A percentile compares a stretch with the other conserved stretches of the same genome.
Conservation (phyloP, 2,797 vertebrate species). For the Oceanodroma leucorhoa region DNA sequence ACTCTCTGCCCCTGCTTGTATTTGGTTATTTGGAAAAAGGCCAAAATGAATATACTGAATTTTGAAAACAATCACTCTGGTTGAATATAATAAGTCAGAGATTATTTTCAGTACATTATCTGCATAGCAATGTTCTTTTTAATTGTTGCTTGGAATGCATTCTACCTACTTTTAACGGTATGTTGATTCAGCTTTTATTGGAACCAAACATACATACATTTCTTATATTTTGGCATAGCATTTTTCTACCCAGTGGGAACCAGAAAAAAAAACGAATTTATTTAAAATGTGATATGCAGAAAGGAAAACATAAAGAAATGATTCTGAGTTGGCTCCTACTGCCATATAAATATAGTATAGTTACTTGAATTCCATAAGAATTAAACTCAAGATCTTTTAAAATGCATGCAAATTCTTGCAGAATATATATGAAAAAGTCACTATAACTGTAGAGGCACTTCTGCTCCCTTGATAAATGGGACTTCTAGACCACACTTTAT, state of each 20-base stretch:
- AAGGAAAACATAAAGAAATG: constrained; percentile 58
- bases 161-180: neutral
- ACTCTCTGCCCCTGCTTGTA: neutral
- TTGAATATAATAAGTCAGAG: neutral
- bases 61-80: constrained; percentile 4
- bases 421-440: constrained; percentile 82
- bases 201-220: neutral
- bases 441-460: constrained; percentile 72
- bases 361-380: constrained; percentile 77
- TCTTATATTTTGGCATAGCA: constrained; percentile 30
- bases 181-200: constrained; percentile 16
- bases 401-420: constrained; percentile 83
- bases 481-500: constrained; percentile 83
- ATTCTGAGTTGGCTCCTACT: constrained; percentile 56
- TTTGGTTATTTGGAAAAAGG: neutral
- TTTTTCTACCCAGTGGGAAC: constrained; percentile 45
- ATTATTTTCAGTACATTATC: constrained; percentile 13
- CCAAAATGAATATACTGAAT: neutral
- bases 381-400: constrained; percentile 80
- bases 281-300: constrained; percentile 67
- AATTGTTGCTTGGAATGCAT: constrained; percentile 3
- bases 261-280: constrained; percentile 60
- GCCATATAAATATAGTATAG: constrained; percentile 70
- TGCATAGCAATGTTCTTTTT: constrained; percentile 6
- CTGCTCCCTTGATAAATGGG: constrained; percentile 83